Evolutionary conservation across 2,797 vertebrate genomes (phyloP).

Genomic region (Trichosurus vulpecula): DNA sequence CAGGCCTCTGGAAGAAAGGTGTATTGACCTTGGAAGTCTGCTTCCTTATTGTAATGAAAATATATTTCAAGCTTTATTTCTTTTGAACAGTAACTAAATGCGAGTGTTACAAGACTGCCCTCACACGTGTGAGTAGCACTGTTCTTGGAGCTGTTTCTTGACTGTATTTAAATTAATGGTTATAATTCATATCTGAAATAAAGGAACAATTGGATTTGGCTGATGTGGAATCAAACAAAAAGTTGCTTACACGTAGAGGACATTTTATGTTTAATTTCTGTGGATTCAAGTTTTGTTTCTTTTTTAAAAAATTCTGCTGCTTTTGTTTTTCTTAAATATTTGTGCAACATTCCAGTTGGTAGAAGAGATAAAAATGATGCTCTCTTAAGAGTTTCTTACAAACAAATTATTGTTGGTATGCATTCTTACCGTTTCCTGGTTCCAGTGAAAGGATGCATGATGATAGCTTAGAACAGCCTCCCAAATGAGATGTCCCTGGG

Average conservation of each 20-base stretch:
- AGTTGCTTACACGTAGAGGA: background rate
- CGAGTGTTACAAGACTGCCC: background rate
- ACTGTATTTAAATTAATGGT: background rate
- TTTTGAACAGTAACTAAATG: constrained; percentile 36
- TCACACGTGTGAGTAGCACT: background rate
- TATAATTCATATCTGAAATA: background rate
- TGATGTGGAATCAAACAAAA: constrained; percentile 22
- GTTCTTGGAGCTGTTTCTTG: background rate
- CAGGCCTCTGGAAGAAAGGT: constrained; percentile 7
- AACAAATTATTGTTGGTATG: background rate
- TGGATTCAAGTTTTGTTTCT: constrained; percentile 43
- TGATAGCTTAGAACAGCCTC: background rate
- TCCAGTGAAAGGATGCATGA: constrained; percentile 23
- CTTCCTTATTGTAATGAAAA: constrained; percentile 39
- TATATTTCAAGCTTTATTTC: constrained; percentile 18
- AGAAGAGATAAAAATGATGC: constrained; percentile 32
- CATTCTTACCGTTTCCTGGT: constrained; percentile 45
- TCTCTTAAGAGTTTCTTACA: constrained; percentile 32
- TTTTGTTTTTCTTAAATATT: constrained; percentile 19
- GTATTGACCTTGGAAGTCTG: constrained; percentile 14
- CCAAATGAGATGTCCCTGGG: background rate
- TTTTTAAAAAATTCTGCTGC: constrained; percentile 36
- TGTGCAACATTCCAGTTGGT: constrained; percentile 31
- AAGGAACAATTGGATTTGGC: constrained; percentile 28
- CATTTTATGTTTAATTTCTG: constrained; percentile 26